Evolutionary conservation across 2,113 vertebrate species (phyloP).

Genomic region (Galemys pyrenaicus): DNA sequence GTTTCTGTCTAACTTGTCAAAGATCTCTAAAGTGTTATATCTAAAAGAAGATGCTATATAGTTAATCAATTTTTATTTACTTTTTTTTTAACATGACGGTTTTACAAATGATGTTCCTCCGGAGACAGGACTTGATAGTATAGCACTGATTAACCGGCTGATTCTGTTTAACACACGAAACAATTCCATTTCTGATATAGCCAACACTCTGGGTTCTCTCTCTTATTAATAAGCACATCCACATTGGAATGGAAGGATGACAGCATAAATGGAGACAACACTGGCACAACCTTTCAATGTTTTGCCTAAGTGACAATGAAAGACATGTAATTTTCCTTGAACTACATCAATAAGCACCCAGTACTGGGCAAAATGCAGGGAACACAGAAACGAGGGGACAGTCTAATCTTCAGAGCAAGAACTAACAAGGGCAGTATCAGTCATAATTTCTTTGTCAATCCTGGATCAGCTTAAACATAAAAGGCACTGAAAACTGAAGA

Average conservation of each 20-base stretch:
- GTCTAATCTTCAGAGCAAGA: neutral
- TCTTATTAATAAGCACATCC: neutral
- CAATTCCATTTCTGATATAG: neutral
- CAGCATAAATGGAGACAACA: neutral
- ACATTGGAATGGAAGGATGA: neutral
- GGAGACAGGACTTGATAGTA: neutral
- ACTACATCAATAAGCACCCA: neutral
- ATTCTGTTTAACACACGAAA: neutral
- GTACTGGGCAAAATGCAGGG: neutral
- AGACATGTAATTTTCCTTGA: neutral
- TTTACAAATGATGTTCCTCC: constrained; percentile 13
- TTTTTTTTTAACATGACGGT: constrained; percentile 18
- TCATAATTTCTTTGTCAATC: neutral
- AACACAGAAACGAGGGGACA: neutral
- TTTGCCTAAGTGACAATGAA: neutral
- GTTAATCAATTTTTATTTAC: neutral
- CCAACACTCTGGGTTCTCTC: neutral
- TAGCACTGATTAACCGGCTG: neutral
- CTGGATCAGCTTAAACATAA: neutral
- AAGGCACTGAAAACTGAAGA: neutral
- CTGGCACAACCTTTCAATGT: neutral
- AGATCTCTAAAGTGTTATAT: neutral
- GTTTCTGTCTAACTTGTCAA: neutral
- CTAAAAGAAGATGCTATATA: neutral
- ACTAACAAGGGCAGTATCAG: neutral